Base-by-base conservation (phyloP, 2,113 vertebrate genomes). In the Bucco capensis region DNA sequence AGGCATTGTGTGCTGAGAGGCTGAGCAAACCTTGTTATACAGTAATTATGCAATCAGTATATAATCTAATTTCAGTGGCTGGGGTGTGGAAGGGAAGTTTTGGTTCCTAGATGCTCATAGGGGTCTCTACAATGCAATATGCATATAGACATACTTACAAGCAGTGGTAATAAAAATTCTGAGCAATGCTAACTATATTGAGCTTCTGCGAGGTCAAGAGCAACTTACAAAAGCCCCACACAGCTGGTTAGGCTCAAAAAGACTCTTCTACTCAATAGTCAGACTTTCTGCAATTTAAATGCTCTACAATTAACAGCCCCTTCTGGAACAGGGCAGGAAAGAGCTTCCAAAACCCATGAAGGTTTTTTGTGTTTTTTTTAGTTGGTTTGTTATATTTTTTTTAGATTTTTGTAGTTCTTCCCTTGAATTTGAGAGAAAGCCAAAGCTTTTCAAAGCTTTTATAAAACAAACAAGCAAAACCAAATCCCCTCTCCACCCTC, bases 11-110 rank as follows among this genome's bases (percentile, higher is more conserved):
- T 81, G 42, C 83, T 25, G 85, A 95, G 92, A 93, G 93, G 94
- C 93, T 90, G 95, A 96, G 93, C 91, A 94, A 96, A 96, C 91
- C 96, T 94, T 92, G 96, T 97, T 97, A 95, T 75, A 57, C 95
- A 94, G 92, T 93, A 96, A 97, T 97, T 96, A 96, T 83, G 86
- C 95, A 94, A 96, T 97, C 96, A 94, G 88, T 81, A 60, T 54
- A 78, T 95, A 92, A 96, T 96, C 97, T 97, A 92, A 95, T 96
- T 94, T 96, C 38, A 31, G 88, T 86, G 87, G 42, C 85, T 74
- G 54, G 76, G 69, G 76, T 89, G 76, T 69, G 89, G 92, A 96
- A 94, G 93, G 89, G 90, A 92, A 94, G 54, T 92, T 95, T 95
- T 73, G 57, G 53, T 86, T 90, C 76, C 65, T 83, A 58, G 94